phyloP scores from a whole-genome alignment of 2,113 vertebrate species.

The Gallinago media region DNA sequence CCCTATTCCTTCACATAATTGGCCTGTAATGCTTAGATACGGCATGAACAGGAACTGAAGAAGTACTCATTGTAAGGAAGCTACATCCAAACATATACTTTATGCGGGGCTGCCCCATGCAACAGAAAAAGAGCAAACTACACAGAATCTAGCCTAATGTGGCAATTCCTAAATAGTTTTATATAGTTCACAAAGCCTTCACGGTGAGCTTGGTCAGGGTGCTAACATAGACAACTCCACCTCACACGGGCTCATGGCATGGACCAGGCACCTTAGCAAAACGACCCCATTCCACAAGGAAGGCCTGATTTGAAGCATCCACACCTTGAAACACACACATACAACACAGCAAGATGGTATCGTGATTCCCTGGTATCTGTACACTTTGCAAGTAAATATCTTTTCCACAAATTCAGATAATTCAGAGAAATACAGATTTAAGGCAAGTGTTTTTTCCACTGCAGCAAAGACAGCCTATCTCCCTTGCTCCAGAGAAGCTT shows the following conservation, averaged over 20 bases:
- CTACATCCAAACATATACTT: neutral
- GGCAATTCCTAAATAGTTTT: neutral
- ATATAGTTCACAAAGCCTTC: neutral
- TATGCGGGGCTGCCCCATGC: fast-evolving
- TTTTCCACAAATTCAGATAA: neutral
- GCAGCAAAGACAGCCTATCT: neutral
- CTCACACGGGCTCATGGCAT: fast-evolving
- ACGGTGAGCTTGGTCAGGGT: neutral
- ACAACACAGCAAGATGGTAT: neutral
- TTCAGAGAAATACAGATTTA: neutral
- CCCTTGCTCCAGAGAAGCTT: neutral
- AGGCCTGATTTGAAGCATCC: neutral
- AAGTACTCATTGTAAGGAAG: neutral
- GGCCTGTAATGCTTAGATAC: neutral
- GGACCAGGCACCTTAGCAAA: neutral
- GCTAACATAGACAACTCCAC: neutral
- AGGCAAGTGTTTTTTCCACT: neutral
- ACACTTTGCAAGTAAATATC: neutral
- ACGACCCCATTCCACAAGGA: fast-evolving
- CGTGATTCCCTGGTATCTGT: neutral
- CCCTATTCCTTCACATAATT: fast-evolving
- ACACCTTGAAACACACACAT: fast-evolving
- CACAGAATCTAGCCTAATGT: neutral
- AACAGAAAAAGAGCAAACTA: neutral
- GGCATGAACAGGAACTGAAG: neutral